Base-by-base conservation (phyloP, 30 jellyfish, hydroid and myxozoan species). In the Mastigias papua region DNA sequence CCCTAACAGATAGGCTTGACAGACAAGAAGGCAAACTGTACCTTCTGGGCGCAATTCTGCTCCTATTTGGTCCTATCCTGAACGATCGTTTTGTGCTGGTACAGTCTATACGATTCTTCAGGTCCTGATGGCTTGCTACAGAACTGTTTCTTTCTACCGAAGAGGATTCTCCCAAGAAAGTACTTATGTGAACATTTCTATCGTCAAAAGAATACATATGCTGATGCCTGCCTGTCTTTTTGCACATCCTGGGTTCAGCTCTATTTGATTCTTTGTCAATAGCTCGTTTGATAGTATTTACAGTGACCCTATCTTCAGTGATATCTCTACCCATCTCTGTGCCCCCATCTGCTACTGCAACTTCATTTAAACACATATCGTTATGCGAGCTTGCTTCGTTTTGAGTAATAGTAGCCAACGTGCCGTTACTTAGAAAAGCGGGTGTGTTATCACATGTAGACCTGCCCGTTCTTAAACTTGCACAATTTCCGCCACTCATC, bases 21-120 rank as follows among this genome's bases (percentile, higher is more conserved):
- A 69, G 33, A 7, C 58, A 31, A 28, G 54, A 48, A 17, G 80
- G 80, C 54, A 69, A 48, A 31, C 80, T 69, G 16, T 69, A 34
- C 21, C 62, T 9, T 16, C 80, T 37, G 51, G 49, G 76, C 46
- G 10, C 50, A 3, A 28, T 32, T 32, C 22, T 28, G 23, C 48
- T 16, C 37, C 76, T 21, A 6, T 69, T 69, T 27, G 61, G 60
- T 31, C 33, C 33, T 2, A 48, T 69, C 80, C 61, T 69, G 8
- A 69, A 31, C 25, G 80, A 69, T 8, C 80, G 8, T 26, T 37
- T 20, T 2, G 28, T 69, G n/a, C 29, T 13, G 28, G 80, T 31
- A 7, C 32, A 26, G 8, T 31, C 25, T 6, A 4, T 31, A 17
- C 80, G 28, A 42, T 1, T 69, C 8, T 27, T 69, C 62, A 69